Percentiles rank a stretch among this genome's conserved stretches.
Conservation (phyloP, 1,140 invertebrate species). For the roundworm (Caenorhabditis elegans) region DNA sequence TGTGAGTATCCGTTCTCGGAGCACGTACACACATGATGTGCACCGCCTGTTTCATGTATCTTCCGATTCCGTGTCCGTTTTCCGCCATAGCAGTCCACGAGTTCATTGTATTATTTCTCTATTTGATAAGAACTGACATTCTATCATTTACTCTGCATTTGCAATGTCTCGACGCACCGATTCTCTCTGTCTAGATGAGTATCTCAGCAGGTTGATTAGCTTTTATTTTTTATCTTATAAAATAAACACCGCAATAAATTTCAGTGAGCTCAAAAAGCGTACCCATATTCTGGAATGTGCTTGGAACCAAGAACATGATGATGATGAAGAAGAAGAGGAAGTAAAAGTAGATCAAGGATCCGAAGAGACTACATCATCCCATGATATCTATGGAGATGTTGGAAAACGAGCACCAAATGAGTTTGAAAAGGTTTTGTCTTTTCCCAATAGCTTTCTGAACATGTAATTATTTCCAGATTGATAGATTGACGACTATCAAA, state of each 20-base stretch:
- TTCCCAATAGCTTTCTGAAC: neutral
- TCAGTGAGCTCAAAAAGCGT: slow-evolving; percentile 10
- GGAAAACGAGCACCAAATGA: slow-evolving; percentile 44
- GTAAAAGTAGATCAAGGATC: neutral
- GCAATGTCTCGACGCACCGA: slow-evolving; percentile 6
- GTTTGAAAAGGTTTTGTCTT: slow-evolving; percentile 42
- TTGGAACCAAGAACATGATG: slow-evolving; percentile 3
- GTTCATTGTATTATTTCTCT: neutral
- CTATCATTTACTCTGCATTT: neutral
- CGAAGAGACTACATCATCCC: neutral
- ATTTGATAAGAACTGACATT: neutral
- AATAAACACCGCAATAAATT: no score
- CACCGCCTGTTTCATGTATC: slow-evolving; percentile 10
- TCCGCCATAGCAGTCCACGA: neutral
- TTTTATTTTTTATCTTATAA: no score
- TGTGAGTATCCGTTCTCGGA: no score
- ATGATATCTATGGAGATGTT: slow-evolving; percentile 15
- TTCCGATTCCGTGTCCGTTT: slow-evolving; percentile 5
- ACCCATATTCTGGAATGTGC: slow-evolving; percentile 21
- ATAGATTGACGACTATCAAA: slow-evolving; percentile 50
- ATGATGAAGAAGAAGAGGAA: slow-evolving; percentile 7
- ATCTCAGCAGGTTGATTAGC: neutral
- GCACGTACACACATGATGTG: no score
- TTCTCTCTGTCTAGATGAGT: slow-evolving; percentile 14
- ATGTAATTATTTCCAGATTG: neutral